Percentiles rank a stretch among this genome's conserved stretches.
Conservation (phyloP, 2,888 invertebrate genomes). For the Orthosia cruda region DNA sequence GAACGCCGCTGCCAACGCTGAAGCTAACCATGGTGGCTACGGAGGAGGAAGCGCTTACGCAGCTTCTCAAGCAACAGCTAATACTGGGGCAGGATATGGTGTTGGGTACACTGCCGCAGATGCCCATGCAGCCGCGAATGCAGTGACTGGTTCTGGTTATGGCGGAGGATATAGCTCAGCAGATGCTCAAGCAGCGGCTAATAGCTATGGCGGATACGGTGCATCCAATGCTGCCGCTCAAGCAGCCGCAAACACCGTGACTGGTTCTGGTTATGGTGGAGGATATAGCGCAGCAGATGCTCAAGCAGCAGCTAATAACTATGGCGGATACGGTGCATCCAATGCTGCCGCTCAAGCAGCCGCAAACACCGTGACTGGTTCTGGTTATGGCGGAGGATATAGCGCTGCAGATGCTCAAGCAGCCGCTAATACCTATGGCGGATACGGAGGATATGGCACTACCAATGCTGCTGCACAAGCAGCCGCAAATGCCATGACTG, state of each 20-base stretch:
- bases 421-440: conserved; percentile 11
- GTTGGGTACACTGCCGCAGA: conserved; percentile 26
- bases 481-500: conserved; percentile 2
- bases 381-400: background rate
- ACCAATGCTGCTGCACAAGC: conserved; percentile 16
- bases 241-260: no score
- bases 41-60: conserved; percentile 27
- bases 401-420: conserved; percentile 18
- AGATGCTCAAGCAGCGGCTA: conserved; percentile 12
- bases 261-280: conserved; percentile 9
- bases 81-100: conserved; percentile 10
- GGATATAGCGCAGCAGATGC: conserved; percentile 31
- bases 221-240: no score
- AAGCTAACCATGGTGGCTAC: conserved; percentile 19
- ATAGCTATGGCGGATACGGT: conserved; percentile 22
- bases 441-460: conserved; percentile 25
- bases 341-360: conserved; percentile 36
- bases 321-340: background rate
- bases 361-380: conserved; percentile 21
- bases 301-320: conserved; percentile 28
- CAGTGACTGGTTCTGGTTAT: conserved; percentile 23
- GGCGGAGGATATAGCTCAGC: conserved; percentile 45
- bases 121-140: conserved; percentile 2
- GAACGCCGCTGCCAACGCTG: conserved; percentile 39
- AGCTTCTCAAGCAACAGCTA: conserved; percentile 37